Conservation (phyloP, 30 jellyfish, hydroid and myxozoan species). For the Mastigias papua region DNA sequence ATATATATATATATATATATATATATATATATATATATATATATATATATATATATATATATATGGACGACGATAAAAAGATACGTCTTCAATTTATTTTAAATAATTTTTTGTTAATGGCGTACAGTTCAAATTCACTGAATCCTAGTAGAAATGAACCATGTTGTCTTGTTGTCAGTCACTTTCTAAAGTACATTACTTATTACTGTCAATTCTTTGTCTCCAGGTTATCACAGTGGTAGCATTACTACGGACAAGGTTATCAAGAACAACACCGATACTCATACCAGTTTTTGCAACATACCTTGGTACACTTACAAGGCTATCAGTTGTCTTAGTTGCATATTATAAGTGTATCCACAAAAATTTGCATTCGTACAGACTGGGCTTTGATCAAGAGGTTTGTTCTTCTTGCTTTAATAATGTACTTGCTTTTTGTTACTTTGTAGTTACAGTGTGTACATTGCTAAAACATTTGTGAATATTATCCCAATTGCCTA, state of each 20-base stretch:
- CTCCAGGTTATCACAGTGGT: constrained; percentile 77
- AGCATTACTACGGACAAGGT: constrained; percentile 58
- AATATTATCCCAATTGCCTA: too few species aligned
- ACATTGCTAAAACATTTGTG: too few species aligned
- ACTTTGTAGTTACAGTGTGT: too few species aligned
- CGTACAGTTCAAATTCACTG: too few species aligned
- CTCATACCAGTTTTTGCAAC: constrained; percentile 83
- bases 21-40: too few species aligned
- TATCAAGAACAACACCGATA: constrained; percentile 36
- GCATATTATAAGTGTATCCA: constrained; percentile 72
- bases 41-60: too few species aligned
- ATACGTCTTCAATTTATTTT: too few species aligned
- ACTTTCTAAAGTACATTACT: not conserved
- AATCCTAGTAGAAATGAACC: too few species aligned
- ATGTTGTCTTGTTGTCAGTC: not conserved
- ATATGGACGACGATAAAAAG: too few species aligned
- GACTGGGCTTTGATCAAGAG: not conserved
- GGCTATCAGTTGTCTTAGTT: constrained; percentile 42
- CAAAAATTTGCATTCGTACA: not conserved
- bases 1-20: too few species aligned
- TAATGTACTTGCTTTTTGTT: not conserved
- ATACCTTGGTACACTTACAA: constrained; percentile 76
- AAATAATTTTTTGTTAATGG: too few species aligned
- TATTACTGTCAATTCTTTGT: not conserved
- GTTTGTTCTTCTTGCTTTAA: not conserved